Percentiles rank a stretch among this genome's conserved stretches.
Conservation (phyloP, 2,888 invertebrate species). For the Adelognathus sp. region DNA sequence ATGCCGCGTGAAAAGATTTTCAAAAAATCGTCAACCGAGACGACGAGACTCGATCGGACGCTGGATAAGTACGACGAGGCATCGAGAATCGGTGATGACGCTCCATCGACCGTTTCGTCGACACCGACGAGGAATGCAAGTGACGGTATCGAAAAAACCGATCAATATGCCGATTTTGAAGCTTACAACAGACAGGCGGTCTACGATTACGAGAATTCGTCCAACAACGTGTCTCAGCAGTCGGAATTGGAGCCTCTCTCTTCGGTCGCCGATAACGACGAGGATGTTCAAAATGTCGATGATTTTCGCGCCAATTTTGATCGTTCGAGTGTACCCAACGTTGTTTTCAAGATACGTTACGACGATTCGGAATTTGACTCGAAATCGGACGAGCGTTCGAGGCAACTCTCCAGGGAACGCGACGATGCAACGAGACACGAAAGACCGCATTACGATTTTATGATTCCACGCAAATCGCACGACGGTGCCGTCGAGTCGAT, state of each 20-base stretch:
- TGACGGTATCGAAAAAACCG: not conserved
- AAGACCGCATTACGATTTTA: not conserved
- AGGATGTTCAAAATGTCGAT: constrained; percentile 10
- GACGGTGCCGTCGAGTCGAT: not conserved
- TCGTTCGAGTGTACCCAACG: constrained; percentile 74
- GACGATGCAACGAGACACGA: not conserved
- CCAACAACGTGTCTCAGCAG: constrained; percentile 63
- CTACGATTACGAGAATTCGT: constrained; percentile 76
- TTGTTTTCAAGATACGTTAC: constrained; percentile 77
- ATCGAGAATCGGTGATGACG: not conserved
- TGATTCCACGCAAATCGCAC: not conserved
- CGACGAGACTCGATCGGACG: not conserved
- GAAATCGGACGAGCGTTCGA: constrained; percentile 66
- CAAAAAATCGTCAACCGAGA: not conserved
- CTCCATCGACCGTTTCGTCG: constrained; percentile 5
- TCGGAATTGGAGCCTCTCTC: constrained; percentile 39
- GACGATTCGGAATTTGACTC: constrained; percentile 77
- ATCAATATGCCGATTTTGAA: constrained; percentile 65
- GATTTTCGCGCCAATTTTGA: constrained; percentile 66
- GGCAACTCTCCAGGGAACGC: constrained; percentile 9
- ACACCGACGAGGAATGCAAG: not conserved
- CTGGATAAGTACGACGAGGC: constrained; percentile 1
- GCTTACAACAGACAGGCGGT: constrained; percentile 75
- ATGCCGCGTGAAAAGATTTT: not conserved
- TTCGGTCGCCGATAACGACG: constrained; percentile 19